phyloP scores from a whole-genome alignment of 1,140 invertebrate genomes.

The Luehdorfia chinensis region DNA sequence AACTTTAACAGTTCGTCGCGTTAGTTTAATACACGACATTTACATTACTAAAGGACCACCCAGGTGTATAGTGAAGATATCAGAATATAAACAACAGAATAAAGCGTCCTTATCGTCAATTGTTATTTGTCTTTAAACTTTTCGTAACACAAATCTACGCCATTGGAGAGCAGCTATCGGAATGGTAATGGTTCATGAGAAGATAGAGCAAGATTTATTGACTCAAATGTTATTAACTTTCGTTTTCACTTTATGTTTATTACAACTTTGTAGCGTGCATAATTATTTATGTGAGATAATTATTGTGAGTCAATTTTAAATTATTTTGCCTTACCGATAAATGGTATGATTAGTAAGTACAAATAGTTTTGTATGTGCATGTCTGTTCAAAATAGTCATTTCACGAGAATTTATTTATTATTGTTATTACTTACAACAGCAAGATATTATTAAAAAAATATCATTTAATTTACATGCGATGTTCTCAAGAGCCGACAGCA shows the following conservation, averaged over 20 bases:
- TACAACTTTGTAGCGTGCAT: no score
- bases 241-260: no score
- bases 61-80: conserved; percentile 8
- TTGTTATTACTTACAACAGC: no score
- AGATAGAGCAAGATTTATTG: background rate
- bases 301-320: no score
- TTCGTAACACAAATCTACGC: conserved; percentile 10
- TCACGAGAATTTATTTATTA: no score
- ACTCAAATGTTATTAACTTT: background rate
- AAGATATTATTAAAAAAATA: no score
- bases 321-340: no score
- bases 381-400: no score
- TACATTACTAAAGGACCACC: conserved; percentile 13
- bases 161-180: background rate
- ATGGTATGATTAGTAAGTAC: no score
- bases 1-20: conserved; percentile 6
- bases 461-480: no score
- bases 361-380: no score
- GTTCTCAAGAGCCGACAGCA: conserved; percentile 4
- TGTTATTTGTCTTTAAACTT: background rate
- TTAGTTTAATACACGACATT: background rate
- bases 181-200: background rate
- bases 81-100: conserved; percentile 8
- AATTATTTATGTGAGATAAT: no score
- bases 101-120: background rate